Conservation (phyloP, 1,140 invertebrate genomes). For the Periplaneta americana region DNA sequence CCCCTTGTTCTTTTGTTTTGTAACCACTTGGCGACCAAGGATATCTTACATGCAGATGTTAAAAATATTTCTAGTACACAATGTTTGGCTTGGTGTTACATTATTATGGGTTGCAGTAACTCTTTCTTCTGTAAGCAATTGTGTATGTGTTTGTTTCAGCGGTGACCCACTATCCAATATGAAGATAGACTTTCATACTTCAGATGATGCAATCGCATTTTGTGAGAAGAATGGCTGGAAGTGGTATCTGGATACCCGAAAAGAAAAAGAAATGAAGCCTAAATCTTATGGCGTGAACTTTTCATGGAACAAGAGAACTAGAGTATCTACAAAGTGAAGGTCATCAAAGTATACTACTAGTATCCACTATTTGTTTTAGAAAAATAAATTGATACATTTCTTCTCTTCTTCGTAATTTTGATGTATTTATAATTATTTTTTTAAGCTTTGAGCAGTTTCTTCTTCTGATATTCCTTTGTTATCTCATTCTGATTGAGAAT, state of each 20-base stretch:
- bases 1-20: too few species aligned
- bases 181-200: slow-evolving; percentile 70
- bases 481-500: too few species aligned
- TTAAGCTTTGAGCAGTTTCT: too few species aligned
- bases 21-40: too few species aligned
- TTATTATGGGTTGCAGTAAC: too few species aligned
- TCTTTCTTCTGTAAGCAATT: too few species aligned
- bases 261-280: slow-evolving; percentile 61
- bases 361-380: not conserved
- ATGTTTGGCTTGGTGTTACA: too few species aligned
- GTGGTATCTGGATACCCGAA: slow-evolving; percentile 73
- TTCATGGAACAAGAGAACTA: slow-evolving; percentile 91
- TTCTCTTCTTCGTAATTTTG: too few species aligned
- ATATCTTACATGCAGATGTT: too few species aligned
- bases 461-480: too few species aligned
- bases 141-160: slow-evolving; percentile 49
- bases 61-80: too few species aligned
- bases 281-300: slow-evolving; percentile 94
- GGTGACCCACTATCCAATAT: slow-evolving; percentile 95
- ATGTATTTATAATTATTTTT: too few species aligned
- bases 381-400: not conserved
- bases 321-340: slow-evolving; percentile 88
- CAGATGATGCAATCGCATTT: slow-evolving; percentile 85
- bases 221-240: slow-evolving; percentile 95
- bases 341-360: not conserved